Evolutionary conservation across 2,797 vertebrate genomes (phyloP), one percentile per base, ranked within the genome.

Genomic region (Rallus crepitans): DNA sequence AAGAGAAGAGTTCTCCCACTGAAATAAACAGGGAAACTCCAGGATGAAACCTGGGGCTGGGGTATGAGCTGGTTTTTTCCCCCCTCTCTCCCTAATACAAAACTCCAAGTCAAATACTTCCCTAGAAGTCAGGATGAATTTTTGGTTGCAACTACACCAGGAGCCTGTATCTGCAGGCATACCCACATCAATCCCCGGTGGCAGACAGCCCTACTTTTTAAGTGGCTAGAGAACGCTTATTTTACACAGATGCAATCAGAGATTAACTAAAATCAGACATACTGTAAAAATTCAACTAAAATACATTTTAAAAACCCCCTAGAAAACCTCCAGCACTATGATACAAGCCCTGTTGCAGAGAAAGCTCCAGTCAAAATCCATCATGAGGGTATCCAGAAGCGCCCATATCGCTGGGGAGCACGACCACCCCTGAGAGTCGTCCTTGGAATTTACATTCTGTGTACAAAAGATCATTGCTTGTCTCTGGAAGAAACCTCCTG

Each of bases 221-320:
- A 64, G 42, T 6, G 52, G 57, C 76, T 3, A 27, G 21, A 45
- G 68, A n/a, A 17, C 6, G 20, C 1, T 45, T 45, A 0, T 12
- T 69, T 69, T 17, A 25, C 3, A 56, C n/a, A 61, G 76, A 9
- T n/a, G 89, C 91, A 65, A 56, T 6, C 80, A n/a, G 42, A 73
- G 59, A 11, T 42, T 7, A 31, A 56, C 70, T 48, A 35, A 63
- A 35, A 30, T 6, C 82, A 61, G 57, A 53, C 33, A 45, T 16
- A 1, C 0, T 7, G 60, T 28, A 35, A 37, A 75, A 76, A 8
- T 1, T 1, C 5, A n/a, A 17, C 23, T 17, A 39, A 59, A 20
- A 24, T 23, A 48, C 23, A 48, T 21, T 21, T 21, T 3, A 6
- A 3, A 15, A 30, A 15, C 10, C 16, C 12, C 68, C 52, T 3